Conservation (phyloP, 1,140 invertebrate genomes). For the Drosophila biarmipes region DNA sequence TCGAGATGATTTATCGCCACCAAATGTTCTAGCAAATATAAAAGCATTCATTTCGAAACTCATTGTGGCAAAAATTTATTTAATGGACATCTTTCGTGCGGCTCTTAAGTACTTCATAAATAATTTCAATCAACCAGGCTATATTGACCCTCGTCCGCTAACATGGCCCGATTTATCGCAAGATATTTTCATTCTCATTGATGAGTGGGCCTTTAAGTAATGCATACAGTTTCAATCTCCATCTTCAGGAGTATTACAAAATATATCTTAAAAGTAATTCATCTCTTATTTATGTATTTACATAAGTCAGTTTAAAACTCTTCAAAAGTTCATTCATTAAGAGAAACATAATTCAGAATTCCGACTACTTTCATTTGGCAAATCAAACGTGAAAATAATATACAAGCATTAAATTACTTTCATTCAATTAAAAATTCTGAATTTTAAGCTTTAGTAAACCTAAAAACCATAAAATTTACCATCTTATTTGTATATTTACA, state of each 20-base stretch:
- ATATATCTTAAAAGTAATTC: not conserved
- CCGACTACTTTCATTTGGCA: too few species aligned
- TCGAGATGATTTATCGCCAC: not conserved
- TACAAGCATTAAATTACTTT: too few species aligned
- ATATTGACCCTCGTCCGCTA: not conserved
- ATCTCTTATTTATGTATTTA: conserved; percentile 1
- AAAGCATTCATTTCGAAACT: not conserved
- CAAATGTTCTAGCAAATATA: conserved; percentile 4
- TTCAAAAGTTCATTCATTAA: too few species aligned
- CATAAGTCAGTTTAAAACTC: not conserved
- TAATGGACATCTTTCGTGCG: conserved; percentile 18
- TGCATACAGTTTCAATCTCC: not conserved
- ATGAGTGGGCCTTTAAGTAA: not conserved
- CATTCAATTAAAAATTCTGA: too few species aligned
- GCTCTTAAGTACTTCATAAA: conserved; percentile 6
- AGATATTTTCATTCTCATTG: not conserved
- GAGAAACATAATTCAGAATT: too few species aligned
- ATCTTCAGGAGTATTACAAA: not conserved
- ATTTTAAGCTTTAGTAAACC: too few species aligned
- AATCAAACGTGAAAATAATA: too few species aligned
- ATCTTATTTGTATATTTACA: conserved; percentile 4
- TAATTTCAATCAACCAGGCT: not conserved
- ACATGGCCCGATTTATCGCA: not conserved
- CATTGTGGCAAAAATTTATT: conserved; percentile 9
- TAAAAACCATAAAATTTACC: too few species aligned